A percentile compares a stretch with the other conserved stretches of the same genome.
phyloP scores from a whole-genome alignment of 2,797 vertebrate species.

The Tarsius wallacei region DNA sequence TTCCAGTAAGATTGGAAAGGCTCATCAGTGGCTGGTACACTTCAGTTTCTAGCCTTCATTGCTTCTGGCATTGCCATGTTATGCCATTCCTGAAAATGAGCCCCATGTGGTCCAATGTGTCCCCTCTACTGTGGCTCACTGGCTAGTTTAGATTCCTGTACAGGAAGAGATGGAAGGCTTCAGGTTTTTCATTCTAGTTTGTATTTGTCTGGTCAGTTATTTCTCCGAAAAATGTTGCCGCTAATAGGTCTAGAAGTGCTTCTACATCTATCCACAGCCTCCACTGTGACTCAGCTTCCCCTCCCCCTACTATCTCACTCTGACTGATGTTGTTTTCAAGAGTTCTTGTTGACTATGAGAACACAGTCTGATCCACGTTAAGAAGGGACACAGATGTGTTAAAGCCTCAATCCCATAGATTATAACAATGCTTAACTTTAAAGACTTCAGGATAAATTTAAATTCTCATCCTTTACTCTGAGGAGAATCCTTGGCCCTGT shows the following conservation, averaged over 20 bases:
- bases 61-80: constrained; percentile 15
- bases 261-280: neutral
- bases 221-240: constrained; percentile 36
- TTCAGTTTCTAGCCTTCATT: neutral
- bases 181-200: neutral
- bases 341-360: neutral
- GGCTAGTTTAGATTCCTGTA: constrained; percentile 42
- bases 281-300: neutral
- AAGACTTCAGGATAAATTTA: neutral
- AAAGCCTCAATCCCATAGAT: neutral
- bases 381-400: neutral
- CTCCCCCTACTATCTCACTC: neutral
- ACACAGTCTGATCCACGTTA: neutral
- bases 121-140: neutral
- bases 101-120: neutral
- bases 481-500: neutral
- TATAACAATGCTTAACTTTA: neutral
- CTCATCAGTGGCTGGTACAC: neutral
- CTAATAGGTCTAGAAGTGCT: neutral
- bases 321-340: neutral
- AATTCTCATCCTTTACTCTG: neutral
- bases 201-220: neutral
- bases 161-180: constrained; percentile 1
- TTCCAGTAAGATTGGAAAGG: constrained; percentile 17
- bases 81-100: constrained; percentile 37